Percentiles rank a stretch among this genome's conserved stretches.
Conservation (phyloP, 2,797 vertebrate genomes). For the Myotis daubentonii region DNA sequence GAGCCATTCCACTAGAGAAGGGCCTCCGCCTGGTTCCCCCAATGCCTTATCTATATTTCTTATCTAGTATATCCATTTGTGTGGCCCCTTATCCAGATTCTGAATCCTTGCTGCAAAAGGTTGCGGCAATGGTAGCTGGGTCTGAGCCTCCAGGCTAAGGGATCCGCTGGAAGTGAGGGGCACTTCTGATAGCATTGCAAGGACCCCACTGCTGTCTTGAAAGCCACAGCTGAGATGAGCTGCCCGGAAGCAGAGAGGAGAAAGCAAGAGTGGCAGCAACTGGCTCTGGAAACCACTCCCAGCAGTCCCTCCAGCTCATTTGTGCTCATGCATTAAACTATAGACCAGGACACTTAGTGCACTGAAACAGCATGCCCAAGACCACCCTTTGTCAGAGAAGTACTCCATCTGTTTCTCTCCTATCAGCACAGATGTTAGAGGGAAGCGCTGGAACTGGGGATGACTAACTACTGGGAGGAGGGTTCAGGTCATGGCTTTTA, state of each 20-base stretch:
- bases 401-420: neutral
- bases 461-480: too few species aligned
- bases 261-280: fast-evolving
- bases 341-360: neutral
- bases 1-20: too few species aligned
- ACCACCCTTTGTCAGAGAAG: neutral
- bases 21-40: too few species aligned
- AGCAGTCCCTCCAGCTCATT: neutral
- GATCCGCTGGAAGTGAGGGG: too few species aligned
- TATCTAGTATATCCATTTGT: too few species aligned
- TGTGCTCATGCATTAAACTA: neutral
- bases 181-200: fast-evolving
- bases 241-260: neutral
- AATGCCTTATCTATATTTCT: too few species aligned
- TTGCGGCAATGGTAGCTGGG: neutral
- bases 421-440: neutral
- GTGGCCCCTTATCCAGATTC: too few species aligned
- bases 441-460: fast-evolving
- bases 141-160: neutral
- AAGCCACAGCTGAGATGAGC: neutral
- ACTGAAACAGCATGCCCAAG: neutral
- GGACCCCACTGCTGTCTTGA: fast-evolving
- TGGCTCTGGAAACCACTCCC: fast-evolving
- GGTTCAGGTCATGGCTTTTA: neutral
- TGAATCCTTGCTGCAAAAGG: too few species aligned